Percentiles rank a stretch among this genome's conserved stretches.
phyloP scores from a whole-genome alignment of 2,888 invertebrate species.

The Cacoxenus indagator region DNA sequence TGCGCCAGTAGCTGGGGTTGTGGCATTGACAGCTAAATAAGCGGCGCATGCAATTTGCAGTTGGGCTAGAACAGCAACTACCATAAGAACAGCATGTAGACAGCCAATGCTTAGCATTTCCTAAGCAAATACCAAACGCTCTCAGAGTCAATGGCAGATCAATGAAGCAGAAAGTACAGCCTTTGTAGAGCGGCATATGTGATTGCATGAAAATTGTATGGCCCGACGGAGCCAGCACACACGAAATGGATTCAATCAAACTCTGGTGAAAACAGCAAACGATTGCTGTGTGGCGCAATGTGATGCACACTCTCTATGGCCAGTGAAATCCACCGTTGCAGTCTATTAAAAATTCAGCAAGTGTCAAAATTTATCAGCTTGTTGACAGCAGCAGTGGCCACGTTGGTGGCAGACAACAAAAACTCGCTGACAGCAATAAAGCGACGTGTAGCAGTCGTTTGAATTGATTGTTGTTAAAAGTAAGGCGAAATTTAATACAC shows the following conservation, averaged over 20 bases:
- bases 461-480: conserved; percentile 9
- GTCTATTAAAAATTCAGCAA: conserved; percentile 43
- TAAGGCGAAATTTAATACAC: conserved; percentile 14
- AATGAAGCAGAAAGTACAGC: background rate
- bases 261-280: background rate
- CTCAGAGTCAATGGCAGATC: background rate
- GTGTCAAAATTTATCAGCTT: conserved; percentile 43
- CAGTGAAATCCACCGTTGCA: background rate
- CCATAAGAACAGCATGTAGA: conserved; percentile 10
- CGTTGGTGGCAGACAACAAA: background rate
- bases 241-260: background rate
- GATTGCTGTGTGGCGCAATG: too few species aligned
- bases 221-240: background rate
- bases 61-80: conserved; percentile 33
- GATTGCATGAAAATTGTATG: too few species aligned
- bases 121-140: conserved; percentile 38
- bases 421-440: background rate
- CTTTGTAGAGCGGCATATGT: too few species aligned
- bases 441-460: background rate
- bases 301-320: too few species aligned
- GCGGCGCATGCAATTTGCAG: conserved; percentile 48
- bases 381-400: conserved; percentile 15
- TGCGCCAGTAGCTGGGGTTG: background rate
- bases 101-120: conserved; percentile 34
- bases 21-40: conserved; percentile 47